Evolutionary conservation across 1,140 invertebrate genomes (phyloP).

Genomic region (Cyrtorhinus lividipennis): DNA sequence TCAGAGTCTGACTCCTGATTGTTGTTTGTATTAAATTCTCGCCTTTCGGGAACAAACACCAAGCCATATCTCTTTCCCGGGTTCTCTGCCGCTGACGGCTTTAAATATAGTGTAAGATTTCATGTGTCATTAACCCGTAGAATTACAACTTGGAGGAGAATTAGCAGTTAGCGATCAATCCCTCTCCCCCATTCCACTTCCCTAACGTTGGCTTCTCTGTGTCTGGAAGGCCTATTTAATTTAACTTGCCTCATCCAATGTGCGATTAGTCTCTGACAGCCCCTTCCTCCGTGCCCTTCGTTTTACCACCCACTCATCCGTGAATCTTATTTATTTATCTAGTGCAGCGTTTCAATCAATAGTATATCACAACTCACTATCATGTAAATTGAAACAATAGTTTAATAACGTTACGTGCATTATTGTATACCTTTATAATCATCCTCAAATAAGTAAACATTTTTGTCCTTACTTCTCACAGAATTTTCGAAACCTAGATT

Average conservation of each 20-base stretch:
- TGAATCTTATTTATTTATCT: background rate
- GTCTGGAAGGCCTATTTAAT: conserved; percentile 2
- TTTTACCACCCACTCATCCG: background rate
- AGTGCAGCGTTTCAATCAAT: background rate
- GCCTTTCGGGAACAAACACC: background rate
- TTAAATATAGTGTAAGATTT: conserved; percentile 10
- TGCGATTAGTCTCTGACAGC: background rate
- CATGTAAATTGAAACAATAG: too few relatives aligned
- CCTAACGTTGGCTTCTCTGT: background rate
- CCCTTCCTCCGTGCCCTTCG: background rate
- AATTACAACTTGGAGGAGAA: conserved; percentile 4
- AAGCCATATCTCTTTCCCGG: background rate
- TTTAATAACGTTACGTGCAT: too few relatives aligned
- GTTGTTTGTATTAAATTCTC: background rate
- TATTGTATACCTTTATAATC: too few relatives aligned
- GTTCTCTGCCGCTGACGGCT: background rate
- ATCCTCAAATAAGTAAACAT: too few relatives aligned
- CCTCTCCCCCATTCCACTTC: background rate
- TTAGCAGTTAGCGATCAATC: conserved; percentile 6
- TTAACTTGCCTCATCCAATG: conserved; percentile 4
- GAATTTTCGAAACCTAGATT: too few relatives aligned
- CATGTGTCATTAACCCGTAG: conserved; percentile 8
- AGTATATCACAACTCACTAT: too few relatives aligned
- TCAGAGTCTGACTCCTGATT: background rate
- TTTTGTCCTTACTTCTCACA: too few relatives aligned